A percentile compares a stretch with the other conserved stretches of the same genome.
These are phyloP conservation scores for Triplophysa rosa DNA, from an alignment of 2,113 vertebrate genomes.

Conservation along the genomic window DNA sequence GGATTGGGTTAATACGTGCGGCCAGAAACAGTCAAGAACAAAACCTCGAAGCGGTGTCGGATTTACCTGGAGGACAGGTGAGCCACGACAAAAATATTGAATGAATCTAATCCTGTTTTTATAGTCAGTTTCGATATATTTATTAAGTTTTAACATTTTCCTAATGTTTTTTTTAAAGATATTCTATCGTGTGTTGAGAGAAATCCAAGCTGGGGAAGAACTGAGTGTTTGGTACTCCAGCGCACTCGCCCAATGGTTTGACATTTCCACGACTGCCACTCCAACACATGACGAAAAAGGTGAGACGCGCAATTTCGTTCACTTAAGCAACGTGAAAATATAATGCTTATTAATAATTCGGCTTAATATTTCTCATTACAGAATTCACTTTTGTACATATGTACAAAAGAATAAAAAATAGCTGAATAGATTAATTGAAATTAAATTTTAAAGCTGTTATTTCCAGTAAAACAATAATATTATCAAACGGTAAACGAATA, in stretches of 20 bases:
- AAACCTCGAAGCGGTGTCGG: conserved; percentile 92
- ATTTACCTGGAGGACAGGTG: conserved; percentile 97
- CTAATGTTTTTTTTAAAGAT: conserved; percentile 73
- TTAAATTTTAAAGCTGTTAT: too few relatives aligned
- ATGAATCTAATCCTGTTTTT: not conserved
- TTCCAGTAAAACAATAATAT: not conserved
- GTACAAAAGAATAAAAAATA: not conserved
- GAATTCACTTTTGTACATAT: not conserved
- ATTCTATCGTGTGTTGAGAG: conserved; percentile 88
- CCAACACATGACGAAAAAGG: conserved; percentile 98
- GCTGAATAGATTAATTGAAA: too few relatives aligned
- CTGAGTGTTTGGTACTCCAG: conserved; percentile 96
- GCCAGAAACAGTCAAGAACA: conserved; percentile 93
- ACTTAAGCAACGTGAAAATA: not conserved
- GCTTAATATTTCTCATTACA: not conserved
- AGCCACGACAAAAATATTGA: conserved; percentile 1
- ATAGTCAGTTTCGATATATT: not conserved
- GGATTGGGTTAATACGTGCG: conserved; percentile 95
- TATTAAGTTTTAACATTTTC: not conserved
- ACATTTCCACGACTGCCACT: conserved; percentile 91
- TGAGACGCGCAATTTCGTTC: conserved; percentile 61
- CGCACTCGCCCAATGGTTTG: conserved; percentile 92
- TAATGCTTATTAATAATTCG: not conserved
- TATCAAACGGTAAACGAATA: not conserved
- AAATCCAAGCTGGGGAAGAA: conserved; percentile 92